Base-by-base conservation (phyloP, 2,888 invertebrate species). In the Acronicta alni region DNA sequence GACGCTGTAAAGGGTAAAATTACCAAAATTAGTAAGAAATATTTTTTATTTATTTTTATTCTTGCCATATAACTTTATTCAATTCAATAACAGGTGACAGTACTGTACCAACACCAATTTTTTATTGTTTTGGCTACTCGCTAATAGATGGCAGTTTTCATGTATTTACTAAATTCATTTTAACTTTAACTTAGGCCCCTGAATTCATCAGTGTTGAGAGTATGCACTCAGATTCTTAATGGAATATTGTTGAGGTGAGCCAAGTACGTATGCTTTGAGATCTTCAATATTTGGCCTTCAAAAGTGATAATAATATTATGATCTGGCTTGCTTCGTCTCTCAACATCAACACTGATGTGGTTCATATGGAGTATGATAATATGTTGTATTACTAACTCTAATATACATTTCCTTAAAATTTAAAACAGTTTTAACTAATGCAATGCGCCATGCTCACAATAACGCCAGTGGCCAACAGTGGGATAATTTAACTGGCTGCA, bases 201-300 rank as follows among this genome's bases (percentile, higher is more conserved):
- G 68, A 83, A 76, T 58, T 63, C 83, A 9, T 70, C 81, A 57
- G 84, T 89, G 35, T 75, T 89, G 84, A 88, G 79, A 66, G 84
- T 88, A 38, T 89, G 89, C 85, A 77, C 83, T 58, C 80, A 81
- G 42, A 88, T 91, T 53, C 82, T 90, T 53, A 79, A 83, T 3
- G 91, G 89, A 23, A 78, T 90, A 45, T 35, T 89, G 44, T 55
- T 89, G 80, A 90, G 91, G 91, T 92, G 76, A 88, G 86, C 84
- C 81, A 80, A 78, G 81, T 57, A 66, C 49, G 57, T 43, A 30
- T 16, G 37, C 30, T 35, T 9, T 23, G 7, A 17, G 43, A 47
- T 30, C 8, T 41, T 38, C 14, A 42, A 30, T 35, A 15, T 9
- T 48, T 41, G 37, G 52, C 55, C 57, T 56, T 16, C 32, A 60